Percentiles rank a stretch among this genome's conserved stretches.
These are phyloP conservation scores for Australoheros scitulus DNA, from an alignment of 2,113 vertebrate genomes.

Conservation along the genomic window DNA sequence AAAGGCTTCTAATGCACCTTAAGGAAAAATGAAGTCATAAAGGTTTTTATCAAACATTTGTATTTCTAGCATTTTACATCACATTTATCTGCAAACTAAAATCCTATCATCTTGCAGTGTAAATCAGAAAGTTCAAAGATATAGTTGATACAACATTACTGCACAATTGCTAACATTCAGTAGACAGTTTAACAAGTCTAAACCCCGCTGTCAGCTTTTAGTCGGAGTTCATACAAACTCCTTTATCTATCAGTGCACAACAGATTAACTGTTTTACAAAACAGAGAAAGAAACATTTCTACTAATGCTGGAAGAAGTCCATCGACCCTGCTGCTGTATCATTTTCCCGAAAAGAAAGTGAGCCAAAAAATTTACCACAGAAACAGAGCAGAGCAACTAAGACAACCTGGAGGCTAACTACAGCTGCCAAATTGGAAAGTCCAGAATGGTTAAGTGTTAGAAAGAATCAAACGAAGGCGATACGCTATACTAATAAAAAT, in stretches of 20 bases:
- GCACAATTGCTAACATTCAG: slow-evolving; percentile 89
- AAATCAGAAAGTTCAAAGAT: slow-evolving; percentile 84
- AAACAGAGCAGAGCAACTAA: slow-evolving; percentile 84
- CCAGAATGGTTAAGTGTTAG: slow-evolving; percentile 62
- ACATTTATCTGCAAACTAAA: slow-evolving; percentile 84
- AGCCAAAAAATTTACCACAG: slow-evolving; percentile 79
- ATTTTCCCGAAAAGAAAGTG: slow-evolving; percentile 69
- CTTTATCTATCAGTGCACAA: slow-evolving; percentile 79
- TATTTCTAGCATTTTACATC: slow-evolving; percentile 88
- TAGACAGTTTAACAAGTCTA: slow-evolving; percentile 82
- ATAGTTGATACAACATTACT: slow-evolving; percentile 98
- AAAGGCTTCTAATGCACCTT: slow-evolving; percentile 72
- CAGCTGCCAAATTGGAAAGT: slow-evolving; percentile 84
- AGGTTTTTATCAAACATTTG: slow-evolving; percentile 81
- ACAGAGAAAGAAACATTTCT: slow-evolving; percentile 74
- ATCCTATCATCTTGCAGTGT: slow-evolving; percentile 75
- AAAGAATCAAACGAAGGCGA: slow-evolving; percentile 79
- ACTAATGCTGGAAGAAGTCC: slow-evolving; percentile 64
- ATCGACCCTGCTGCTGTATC: slow-evolving; percentile 62
- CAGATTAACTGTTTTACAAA: slow-evolving; percentile 79
- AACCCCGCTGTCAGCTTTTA: slow-evolving; percentile 79
- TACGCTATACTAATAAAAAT: slow-evolving; percentile 92
- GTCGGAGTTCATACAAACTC: slow-evolving; percentile 78
- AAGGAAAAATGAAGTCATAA: slow-evolving; percentile 44
- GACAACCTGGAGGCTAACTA: slow-evolving; percentile 82